phyloP scores from a whole-genome alignment of 2,888 invertebrate species.

The Ischnus inquisitorius region DNA sequence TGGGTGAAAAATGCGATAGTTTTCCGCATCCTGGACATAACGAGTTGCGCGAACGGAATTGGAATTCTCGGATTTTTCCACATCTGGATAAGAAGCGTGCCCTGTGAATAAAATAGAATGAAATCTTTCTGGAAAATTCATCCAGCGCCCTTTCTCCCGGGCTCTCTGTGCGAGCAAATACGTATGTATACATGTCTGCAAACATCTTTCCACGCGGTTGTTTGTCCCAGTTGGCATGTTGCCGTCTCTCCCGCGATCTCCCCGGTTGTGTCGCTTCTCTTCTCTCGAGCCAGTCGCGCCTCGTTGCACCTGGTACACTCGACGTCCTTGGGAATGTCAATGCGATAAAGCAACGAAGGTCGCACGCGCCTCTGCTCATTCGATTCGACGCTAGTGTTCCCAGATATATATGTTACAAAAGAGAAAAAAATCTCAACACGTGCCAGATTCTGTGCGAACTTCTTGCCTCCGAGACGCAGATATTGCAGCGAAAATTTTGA shows the following conservation, averaged over 20 bases:
- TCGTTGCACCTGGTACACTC: conserved; percentile 57
- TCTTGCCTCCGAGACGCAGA: not conserved
- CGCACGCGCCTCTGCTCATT: conserved; percentile 25
- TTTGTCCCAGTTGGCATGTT: conserved; percentile 65
- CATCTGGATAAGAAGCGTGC: not conserved
- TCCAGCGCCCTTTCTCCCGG: conserved; percentile 2
- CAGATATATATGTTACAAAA: conserved; percentile 2
- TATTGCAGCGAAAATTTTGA: not conserved
- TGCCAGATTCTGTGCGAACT: not conserved
- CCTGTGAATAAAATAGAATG: conserved; percentile 14
- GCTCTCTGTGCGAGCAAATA: conserved; percentile 13
- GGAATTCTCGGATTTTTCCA: not conserved
- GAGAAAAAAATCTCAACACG: not conserved
- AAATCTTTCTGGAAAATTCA: conserved; percentile 40
- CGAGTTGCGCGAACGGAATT: conserved; percentile 12
- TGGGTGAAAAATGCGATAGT: conserved; percentile 9
- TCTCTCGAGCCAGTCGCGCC: conserved; percentile 39
- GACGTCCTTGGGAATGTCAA: conserved; percentile 59
- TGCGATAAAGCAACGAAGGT: conserved; percentile 52
- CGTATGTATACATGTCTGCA: conserved; percentile 20
- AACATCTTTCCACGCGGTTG: conserved; percentile 44
- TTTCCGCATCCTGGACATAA: conserved; percentile 5
- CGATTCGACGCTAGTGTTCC: conserved; percentile 41
- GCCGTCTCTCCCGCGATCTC: conserved; percentile 45
- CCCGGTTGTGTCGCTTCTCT: conserved; percentile 6